phyloP scores from a whole-genome alignment of 2,113 vertebrate species.

The Budorcas taxicolor region DNA sequence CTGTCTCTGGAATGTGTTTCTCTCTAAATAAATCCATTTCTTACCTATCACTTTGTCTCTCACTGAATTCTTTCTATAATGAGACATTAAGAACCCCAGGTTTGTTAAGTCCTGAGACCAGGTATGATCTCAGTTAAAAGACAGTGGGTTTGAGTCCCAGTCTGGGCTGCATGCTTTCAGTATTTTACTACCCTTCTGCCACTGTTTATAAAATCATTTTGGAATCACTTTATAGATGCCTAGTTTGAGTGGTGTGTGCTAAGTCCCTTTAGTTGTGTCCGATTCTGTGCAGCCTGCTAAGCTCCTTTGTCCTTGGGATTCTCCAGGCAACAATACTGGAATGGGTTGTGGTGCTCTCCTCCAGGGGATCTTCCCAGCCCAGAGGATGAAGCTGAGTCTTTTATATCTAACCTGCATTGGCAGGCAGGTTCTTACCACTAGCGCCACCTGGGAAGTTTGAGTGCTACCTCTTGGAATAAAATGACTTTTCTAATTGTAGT shows the following conservation, averaged over 20 bases:
- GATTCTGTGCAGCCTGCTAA: not conserved
- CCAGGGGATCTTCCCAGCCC: not conserved
- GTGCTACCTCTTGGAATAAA: not conserved
- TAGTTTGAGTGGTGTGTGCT: not conserved
- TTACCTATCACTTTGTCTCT: not conserved
- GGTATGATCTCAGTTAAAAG: not conserved
- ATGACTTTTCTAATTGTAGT: not conserved
- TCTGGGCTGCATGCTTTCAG: not conserved
- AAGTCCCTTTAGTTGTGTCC: not conserved
- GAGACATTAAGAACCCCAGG: not conserved
- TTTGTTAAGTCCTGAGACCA: not conserved
- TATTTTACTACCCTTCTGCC: not conserved
- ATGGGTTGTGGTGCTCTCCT: not conserved
- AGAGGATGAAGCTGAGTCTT: not conserved
- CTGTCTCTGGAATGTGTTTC: not conserved
- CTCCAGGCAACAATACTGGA: not conserved
- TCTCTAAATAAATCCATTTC: not conserved
- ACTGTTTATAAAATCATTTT: not conserved
- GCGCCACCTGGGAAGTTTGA: not conserved
- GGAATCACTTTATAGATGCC: not conserved
- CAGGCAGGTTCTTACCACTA: rapidly evolving
- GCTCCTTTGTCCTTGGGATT: not conserved
- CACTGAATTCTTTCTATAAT: not conserved
- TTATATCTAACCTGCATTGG: not conserved
- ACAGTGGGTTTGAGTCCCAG: not conserved